Evolutionary conservation across 1,140 invertebrate species (phyloP).

Genomic region (Platyscapa corneri): DNA sequence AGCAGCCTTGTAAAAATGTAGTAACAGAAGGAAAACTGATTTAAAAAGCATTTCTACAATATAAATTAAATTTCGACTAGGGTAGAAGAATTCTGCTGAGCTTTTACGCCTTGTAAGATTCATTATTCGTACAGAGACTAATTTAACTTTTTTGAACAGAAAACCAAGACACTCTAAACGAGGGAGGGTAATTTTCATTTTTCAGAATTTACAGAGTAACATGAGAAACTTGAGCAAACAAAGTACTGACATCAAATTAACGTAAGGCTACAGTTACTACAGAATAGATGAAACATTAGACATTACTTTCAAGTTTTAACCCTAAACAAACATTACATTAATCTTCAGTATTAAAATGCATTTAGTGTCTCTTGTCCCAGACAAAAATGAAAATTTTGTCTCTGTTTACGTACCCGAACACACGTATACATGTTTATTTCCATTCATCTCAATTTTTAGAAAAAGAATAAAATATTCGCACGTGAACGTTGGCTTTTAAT

Average conservation of each 20-base stretch:
- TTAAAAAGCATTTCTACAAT: slow-evolving; percentile 25
- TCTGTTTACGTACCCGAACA: background rate
- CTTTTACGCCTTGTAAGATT: slow-evolving; percentile 13
- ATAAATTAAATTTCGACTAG: slow-evolving; percentile 31
- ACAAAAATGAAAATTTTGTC: background rate
- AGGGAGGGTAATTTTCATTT: slow-evolving; percentile 43
- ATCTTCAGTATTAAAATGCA: slow-evolving; percentile 2
- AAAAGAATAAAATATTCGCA: background rate
- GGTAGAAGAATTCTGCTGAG: slow-evolving; percentile 19
- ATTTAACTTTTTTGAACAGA: slow-evolving; percentile 30
- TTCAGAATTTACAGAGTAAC: slow-evolving; percentile 25
- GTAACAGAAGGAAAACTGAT: background rate
- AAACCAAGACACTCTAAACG: slow-evolving; percentile 27
- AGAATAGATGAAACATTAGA: slow-evolving; percentile 17
- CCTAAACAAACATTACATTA: background rate
- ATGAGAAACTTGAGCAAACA: slow-evolving; percentile 14
- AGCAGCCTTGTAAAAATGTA: background rate
- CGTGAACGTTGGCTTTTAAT: slow-evolving; percentile 2
- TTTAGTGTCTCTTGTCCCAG: background rate
- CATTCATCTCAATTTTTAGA: background rate
- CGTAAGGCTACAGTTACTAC: background rate
- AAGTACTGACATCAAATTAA: slow-evolving; percentile 41
- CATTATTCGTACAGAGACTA: slow-evolving; percentile 14
- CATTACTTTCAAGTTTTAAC: slow-evolving; percentile 28
- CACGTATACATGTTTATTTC: background rate